phyloP scores from a whole-genome alignment of 1,140 invertebrate genomes.

The Atta colombica region DNA sequence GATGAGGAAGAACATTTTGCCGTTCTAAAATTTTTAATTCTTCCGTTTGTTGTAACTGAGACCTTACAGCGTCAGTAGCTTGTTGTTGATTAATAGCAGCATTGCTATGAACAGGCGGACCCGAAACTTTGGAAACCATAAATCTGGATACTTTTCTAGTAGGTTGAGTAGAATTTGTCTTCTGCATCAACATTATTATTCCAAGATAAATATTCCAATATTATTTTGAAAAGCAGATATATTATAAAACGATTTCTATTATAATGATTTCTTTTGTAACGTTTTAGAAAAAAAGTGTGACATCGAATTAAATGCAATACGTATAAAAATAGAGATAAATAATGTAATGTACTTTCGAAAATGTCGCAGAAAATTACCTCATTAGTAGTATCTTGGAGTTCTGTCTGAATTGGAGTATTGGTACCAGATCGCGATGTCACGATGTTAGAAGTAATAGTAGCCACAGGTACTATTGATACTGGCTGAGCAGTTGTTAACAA shows the following conservation, averaged over 20 bases:
- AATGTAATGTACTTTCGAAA: conserved; percentile 13
- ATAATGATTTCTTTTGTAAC: neutral
- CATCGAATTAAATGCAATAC: neutral
- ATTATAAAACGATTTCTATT: neutral
- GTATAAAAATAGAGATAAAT: conserved; percentile 10
- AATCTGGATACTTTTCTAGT: conserved; percentile 87
- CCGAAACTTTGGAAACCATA: conserved; percentile 86
- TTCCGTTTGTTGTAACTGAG: conserved; percentile 73
- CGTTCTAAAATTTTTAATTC: conserved; percentile 70
- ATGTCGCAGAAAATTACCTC: conserved; percentile 75
- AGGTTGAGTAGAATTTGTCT: conserved; percentile 76
- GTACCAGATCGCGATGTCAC: conserved; percentile 76
- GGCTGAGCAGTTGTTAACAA: conserved; percentile 78
- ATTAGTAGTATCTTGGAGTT: conserved; percentile 77
- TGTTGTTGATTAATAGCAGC: conserved; percentile 73
- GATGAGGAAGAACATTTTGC: conserved; percentile 66
- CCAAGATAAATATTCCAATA: conserved; percentile 39
- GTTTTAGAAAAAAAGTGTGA: neutral
- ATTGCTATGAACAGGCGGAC: conserved; percentile 77
- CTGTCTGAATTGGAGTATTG: conserved; percentile 78
- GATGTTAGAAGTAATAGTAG: conserved; percentile 78
- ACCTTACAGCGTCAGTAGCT: conserved; percentile 56
- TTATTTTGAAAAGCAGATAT: conserved; percentile 1
- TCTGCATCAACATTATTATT: conserved; percentile 63
- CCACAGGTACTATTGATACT: conserved; percentile 76